These are phyloP conservation scores for Ashinkailepas kermadecensis DNA, from an alignment of 2,888 invertebrate genomes.

Conservation along the genomic window DNA sequence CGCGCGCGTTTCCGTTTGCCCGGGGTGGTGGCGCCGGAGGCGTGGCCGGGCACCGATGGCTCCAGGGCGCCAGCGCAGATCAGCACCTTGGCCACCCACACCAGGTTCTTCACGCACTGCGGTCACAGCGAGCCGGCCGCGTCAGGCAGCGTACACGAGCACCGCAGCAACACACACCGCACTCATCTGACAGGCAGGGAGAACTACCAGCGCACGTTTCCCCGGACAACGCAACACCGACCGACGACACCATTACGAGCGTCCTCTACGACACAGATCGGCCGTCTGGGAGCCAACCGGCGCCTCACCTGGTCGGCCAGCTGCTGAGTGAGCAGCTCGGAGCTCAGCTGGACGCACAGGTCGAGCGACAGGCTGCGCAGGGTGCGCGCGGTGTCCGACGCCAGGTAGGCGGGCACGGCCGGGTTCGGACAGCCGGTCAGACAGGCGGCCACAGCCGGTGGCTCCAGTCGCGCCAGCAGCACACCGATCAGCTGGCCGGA, in stretches of 20 bases:
- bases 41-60: too few species aligned
- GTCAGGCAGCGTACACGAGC: too few species aligned
- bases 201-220: slow-evolving; percentile 27
- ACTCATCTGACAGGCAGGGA: not conserved
- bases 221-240: too few species aligned
- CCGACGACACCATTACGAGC: too few species aligned
- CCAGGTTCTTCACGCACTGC: slow-evolving; percentile 58
- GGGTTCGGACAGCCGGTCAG: slow-evolving; percentile 37
- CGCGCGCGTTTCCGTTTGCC: not conserved
- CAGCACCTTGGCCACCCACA: slow-evolving; percentile 61
- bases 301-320: slow-evolving; percentile 58
- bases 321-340: slow-evolving; percentile 55
- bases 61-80: slow-evolving; percentile 42
- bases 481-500: slow-evolving; percentile 68
- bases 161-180: not conserved
- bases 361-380: slow-evolving; percentile 63
- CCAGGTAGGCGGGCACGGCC: slow-evolving; percentile 52
- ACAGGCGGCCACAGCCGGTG: slow-evolving; percentile 50
- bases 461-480: slow-evolving; percentile 57
- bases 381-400: slow-evolving; percentile 53
- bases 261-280: not conserved
- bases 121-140: too few species aligned
- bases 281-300: too few species aligned
- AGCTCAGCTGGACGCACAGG: slow-evolving; percentile 57
- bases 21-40: not conserved